Base-by-base conservation (phyloP, 1,140 invertebrate genomes). In the Drosophila nannoptera region DNA sequence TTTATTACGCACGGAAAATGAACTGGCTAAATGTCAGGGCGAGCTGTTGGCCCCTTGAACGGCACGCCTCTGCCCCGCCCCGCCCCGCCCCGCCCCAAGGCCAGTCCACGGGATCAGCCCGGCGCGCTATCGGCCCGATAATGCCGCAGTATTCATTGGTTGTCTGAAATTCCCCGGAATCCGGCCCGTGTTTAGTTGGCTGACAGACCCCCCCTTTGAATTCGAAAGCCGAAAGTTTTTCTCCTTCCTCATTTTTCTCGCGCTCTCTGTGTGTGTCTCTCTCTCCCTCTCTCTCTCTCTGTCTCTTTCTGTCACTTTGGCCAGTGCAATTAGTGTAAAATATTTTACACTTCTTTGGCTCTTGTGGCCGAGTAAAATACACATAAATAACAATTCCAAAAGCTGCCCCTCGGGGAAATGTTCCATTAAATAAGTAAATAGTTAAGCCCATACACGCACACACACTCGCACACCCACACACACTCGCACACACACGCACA, bases 1-100 rank as follows among this genome's bases (percentile, higher is more conserved):
- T 84, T 84, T 84, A 84, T 84, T 84, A 77, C 81, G 52, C 76
- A 74, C 67, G 22, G 81, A 65, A 84, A 84, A 84, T 80, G 80
- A 86, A 84, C 81, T 86, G 73, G 63, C 67, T 62, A 67, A 82
- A 65, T 59, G 74, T 67, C 53, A 69, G 46, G 49, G 53, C 22
- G 8, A 5, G 35, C 11, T 40, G 16, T 50, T 53, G 38, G 31
- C 60, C 46, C 46, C 4, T 32, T 29, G 11, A 4, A 7, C 9
- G 12, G 1, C 16, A 31, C 55, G 12, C 42, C 45, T 7, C 14
- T n/a, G 5, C n/a, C 9, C 31, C 33, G 31, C 8, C 35, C n/a
- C 22, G 9, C 12, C 9, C n/a, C n/a, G 22, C 22, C 22, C 1
- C 22, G 22, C n/a, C n/a, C n/a, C n/a, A n/a, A n/a, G 22, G 22